Evolutionary conservation across 2,113 vertebrate species (phyloP), one percentile per base, ranked within the genome.

Genomic region (Tachycineta bicolor): DNA sequence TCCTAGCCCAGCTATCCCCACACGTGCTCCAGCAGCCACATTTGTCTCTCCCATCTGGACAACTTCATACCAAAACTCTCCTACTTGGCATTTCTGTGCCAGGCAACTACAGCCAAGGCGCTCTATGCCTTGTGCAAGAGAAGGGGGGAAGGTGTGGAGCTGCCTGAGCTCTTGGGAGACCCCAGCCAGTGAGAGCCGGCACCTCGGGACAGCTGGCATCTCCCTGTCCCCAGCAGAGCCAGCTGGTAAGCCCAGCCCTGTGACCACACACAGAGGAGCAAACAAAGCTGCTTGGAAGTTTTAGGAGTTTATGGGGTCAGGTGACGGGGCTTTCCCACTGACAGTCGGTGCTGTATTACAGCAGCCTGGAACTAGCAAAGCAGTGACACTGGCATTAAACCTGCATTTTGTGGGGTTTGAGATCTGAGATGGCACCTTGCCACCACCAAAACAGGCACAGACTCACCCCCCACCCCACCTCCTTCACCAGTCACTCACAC

Each of bases 81-180:
- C 16, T 28, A 1, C 11, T 29, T 2, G 22, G 63, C 31, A 10
- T 11, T 33, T 41, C 31, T 17, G 5, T 25, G n/a, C 20, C 79
- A 68, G 56, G 18, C 0, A 23, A 33, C 9, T 10, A 15, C 67
- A 83, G 34, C 76, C 17, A 14, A 31, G 14, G 47, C 7, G 26
- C 50, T 47, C 0, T 0, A 24, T 34, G 31, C 59, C 46, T 22
- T 0, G 0, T n/a, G 46, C 19, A 17, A 11, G 22, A 22, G 59
- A 46, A 47, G 0, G 1, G 15, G 14, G 44, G 6, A 50, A 55
- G 26, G 23, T 22, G 46, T 21, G 41, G 21, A 25, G 41, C 71
- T 77, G 71, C 26, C 31, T 2, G 2, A 21, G 12, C 37, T 56
- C 60, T 24, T 24, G 24, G 77, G 25, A 74, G 37, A 65, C 2